Conservation (phyloP, 2,797 vertebrate genomes). For the Lepus townsendii region DNA sequence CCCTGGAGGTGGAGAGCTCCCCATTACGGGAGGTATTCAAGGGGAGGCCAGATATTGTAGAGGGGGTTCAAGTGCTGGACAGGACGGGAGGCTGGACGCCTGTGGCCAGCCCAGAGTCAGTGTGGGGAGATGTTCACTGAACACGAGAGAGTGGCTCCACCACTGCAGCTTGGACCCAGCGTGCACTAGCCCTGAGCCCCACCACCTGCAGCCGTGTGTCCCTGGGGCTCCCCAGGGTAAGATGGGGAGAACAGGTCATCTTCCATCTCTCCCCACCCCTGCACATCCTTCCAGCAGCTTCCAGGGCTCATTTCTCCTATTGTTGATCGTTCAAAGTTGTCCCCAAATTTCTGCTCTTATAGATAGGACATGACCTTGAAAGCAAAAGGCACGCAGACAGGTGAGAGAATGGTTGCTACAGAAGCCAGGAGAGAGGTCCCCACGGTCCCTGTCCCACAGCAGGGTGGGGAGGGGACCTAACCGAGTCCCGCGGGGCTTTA, state of each 20-base stretch:
- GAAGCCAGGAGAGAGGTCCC: not conserved
- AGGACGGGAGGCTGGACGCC: not conserved
- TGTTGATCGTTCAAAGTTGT: not conserved
- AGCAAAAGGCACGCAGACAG: not conserved
- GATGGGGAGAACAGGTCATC: not conserved
- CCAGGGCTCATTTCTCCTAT: not conserved
- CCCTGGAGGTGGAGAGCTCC: not conserved
- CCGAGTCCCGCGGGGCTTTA: not conserved
- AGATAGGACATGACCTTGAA: not conserved
- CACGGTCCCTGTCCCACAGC: accelerated
- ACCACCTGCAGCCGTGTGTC: not conserved
- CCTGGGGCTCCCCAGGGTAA: not conserved
- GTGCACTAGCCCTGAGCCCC: not conserved
- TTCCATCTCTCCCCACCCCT: too few relatives aligned
- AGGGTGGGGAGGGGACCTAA: not conserved
- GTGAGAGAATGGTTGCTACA: not conserved
- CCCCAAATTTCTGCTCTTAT: not conserved
- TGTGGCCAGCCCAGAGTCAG: too few relatives aligned
- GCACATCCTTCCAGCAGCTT: not conserved
- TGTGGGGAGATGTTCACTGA: not conserved
- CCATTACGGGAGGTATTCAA: not conserved
- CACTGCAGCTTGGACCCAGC: not conserved
- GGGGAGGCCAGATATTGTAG: not conserved
- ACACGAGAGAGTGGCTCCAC: not conserved
- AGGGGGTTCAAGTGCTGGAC: not conserved